Evolutionary conservation across 2,888 invertebrate species (phyloP), one percentile per base, ranked within the genome.

Genomic region (Cabera pusaria): DNA sequence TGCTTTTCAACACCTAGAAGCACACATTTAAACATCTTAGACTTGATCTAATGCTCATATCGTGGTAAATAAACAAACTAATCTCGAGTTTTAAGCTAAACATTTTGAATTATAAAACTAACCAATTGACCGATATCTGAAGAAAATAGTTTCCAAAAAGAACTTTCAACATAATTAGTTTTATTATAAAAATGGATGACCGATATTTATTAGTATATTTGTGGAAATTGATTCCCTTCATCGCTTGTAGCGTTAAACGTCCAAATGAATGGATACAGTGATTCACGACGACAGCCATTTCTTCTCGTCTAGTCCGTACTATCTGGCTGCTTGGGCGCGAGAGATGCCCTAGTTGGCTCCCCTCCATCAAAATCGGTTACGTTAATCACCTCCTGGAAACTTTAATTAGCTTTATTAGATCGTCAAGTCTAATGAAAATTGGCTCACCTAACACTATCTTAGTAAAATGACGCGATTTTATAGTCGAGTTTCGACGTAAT

Each of bases 281-380:
- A 42, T 35, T 42, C 31, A 36, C 26, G 21, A 9, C 18, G 35
- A 36, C 35, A 22, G 18, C 19, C 22, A 35, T 39, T 44, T 35
- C 38, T 31, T 35, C 18, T 19, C 17, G 39, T 23, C 32, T 44
- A 16, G 34, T 35, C 23, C 25, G 6, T 16, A 21, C 27, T 35
- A 28, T 20, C 17, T 43, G 47, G 42, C 31, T 44, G 39, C 29
- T 44, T 31, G 48, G 23, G 11, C 53, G 42, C 31, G 48, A 52
- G 46, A 52, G 34, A 34, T 57, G 72, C 49, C 60, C 71, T 60
- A 73, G 58, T 74, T 72, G 70, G 72, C 75, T 46, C 44, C 38
- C 35, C 49, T 71, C 70, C 73, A 74, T 66, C 42, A 50, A 39
- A 51, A 44, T 50, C 52, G 46, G 44, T 37, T 36, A 54, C 42